Evolutionary conservation across 2,797 vertebrate species (phyloP), one percentile per base, ranked within the genome.

Genomic region (Spondyliosoma cantharus): DNA sequence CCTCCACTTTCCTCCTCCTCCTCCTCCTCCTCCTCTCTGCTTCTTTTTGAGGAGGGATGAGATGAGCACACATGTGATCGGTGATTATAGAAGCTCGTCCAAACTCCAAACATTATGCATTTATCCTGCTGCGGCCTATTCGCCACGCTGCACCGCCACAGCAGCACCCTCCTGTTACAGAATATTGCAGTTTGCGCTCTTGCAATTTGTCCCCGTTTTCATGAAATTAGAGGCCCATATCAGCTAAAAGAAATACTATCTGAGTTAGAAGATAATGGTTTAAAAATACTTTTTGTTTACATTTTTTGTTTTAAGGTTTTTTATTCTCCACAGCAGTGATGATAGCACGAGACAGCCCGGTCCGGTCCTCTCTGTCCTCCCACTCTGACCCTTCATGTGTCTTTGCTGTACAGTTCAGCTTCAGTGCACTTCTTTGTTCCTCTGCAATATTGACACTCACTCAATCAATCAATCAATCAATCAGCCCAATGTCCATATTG

Each of bases 371-470:
- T 52, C 67, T 11, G 37, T 27, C 57, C 61, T 81, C 50, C 29
- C 29, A 4, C 54, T 76, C 75, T 66, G 64, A 64, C 57, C 71
- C 72, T 53, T 29, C 69, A 42, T 9, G 46, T 69, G 67, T 83
- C 69, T 83, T 76, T 74, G 75, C 86, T 92, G 86, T 90, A 90
- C 81, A 92, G 79, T 89, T 70, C 81, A 59, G 83, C 80, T 87
- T 87, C 66, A 85, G 69, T 71, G 45, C 68, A 78, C 67, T 37
- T 83, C 75, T 73, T 72, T 66, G 72, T 79, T 87, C 69, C 29
- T 66, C 78, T 86, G 83, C 72, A 87, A 84, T 83, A 85, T 76
- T 75, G 69, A 87, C 80, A 78, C 78, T 74, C 29, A 85, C 59
- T 85, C 83, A 85, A 79, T 87, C 81, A 80, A 61, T 85, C 83